Evolutionary conservation across 2,888 invertebrate genomes (phyloP).

Genomic region (Aricia artaxerxes): DNA sequence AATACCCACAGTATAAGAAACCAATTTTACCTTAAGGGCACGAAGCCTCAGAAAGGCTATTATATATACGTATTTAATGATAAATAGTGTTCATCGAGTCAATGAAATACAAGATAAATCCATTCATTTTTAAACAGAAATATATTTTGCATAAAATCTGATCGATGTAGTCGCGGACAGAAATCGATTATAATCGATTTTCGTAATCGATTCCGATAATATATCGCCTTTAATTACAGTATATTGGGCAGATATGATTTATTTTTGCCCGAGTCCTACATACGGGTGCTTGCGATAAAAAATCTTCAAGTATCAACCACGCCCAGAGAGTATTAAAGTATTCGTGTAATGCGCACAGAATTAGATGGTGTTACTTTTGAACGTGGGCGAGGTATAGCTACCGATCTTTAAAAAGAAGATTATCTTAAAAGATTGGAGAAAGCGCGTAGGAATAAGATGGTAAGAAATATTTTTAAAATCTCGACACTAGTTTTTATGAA

Average conservation of each 20-base stretch:
- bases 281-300: constrained; percentile 23
- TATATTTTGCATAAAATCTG: constrained; percentile 26
- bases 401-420: neutral
- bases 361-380: constrained; percentile 13
- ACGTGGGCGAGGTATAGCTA: constrained; percentile 11
- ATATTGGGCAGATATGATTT: constrained; percentile 40
- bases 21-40: too few species aligned
- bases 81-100: neutral
- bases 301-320: constrained; percentile 8
- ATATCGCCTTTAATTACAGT: constrained; percentile 59
- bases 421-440: neutral
- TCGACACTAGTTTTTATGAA: neutral
- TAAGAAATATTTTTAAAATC: neutral
- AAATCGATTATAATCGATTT: constrained; percentile 60
- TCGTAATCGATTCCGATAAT: constrained; percentile 66
- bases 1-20: too few species aligned
- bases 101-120: neutral
- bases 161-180: constrained; percentile 52
- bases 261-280: constrained; percentile 15
- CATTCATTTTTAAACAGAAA: neutral
- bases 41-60: too few species aligned
- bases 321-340: neutral
- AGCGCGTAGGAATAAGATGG: neutral
- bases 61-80: too few species aligned
- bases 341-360: neutral